Percentiles rank a stretch among this genome's conserved stretches.
Conservation (phyloP, 1,140 invertebrate species). For the Drosophila melanica region DNA sequence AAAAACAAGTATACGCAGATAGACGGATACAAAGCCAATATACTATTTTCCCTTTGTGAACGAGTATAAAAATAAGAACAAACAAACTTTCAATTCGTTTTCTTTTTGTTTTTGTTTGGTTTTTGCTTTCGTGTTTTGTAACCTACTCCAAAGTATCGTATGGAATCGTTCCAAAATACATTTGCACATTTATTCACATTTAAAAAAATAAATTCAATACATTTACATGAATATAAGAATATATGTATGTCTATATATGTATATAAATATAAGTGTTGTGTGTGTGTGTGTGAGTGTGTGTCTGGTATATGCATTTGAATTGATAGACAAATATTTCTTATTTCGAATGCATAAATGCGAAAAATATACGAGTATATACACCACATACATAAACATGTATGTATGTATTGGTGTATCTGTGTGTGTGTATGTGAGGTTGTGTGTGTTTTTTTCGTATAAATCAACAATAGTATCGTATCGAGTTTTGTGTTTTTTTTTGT, state of each 20-base stretch:
- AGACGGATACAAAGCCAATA: too few relatives aligned
- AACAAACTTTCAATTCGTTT: slow-evolving; percentile 41
- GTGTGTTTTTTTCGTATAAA: slow-evolving; percentile 29
- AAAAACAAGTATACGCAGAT: too few relatives aligned
- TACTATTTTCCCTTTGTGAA: too few relatives aligned
- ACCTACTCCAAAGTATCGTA: slow-evolving; percentile 46
- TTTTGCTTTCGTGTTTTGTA: slow-evolving; percentile 34
- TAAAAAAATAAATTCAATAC: slow-evolving; percentile 75
- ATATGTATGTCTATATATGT: slow-evolving; percentile 47
- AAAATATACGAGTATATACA: slow-evolving; percentile 63
- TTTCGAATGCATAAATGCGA: slow-evolving; percentile 76
- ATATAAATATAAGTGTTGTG: slow-evolving; percentile 47
- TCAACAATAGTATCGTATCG: slow-evolving; percentile 48
- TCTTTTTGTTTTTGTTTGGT: slow-evolving; percentile 23
- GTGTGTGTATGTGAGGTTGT: slow-evolving; percentile 20
- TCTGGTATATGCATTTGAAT: slow-evolving; percentile 42
- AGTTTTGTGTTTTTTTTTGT: slow-evolving; percentile 39
- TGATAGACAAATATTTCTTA: slow-evolving; percentile 42
- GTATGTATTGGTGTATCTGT: slow-evolving; percentile 18
- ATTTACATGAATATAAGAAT: slow-evolving; percentile 69
- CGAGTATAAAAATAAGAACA: slow-evolving; percentile 14
- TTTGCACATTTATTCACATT: slow-evolving; percentile 66
- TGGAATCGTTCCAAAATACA: slow-evolving; percentile 72
- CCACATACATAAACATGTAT: neutral
- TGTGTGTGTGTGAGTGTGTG: slow-evolving; percentile 29